Base-by-base conservation (phyloP, 2,797 vertebrate genomes). In the Acipenser transmontanus region DNA sequence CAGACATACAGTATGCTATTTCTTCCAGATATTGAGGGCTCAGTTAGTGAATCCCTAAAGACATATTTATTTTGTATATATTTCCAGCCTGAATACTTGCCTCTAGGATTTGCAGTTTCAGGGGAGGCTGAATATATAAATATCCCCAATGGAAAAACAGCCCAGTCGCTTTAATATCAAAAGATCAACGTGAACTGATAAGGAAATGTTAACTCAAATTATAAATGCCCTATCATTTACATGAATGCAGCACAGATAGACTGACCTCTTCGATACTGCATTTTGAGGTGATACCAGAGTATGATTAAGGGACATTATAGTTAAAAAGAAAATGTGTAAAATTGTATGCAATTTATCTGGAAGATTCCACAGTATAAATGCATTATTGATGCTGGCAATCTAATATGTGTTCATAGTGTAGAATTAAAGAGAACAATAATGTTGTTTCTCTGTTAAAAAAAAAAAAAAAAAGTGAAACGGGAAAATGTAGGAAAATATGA, bases 381-480 rank as follows among this genome's bases (percentile, higher is more conserved):
- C 12, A 57, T 57, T 57, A 57, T n/a, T 57, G 54, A 57, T 57
- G 54, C 54, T 57, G 6, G 11, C 13, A 57, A 57, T 57, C 54
- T 57, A 11, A 57, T 57, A 57, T 57, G 14, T 11, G 12, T 57
- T 13, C 54, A 13, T 34, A 4, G 34, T 34, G 34, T 34, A 34
- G 34, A 34, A 34, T 34, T 3, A 34, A 34, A 34, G 2, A 3
- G 34, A 34, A 34, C 34, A 34, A 0, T 34, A 34, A 34, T 34
- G 34, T 34, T 34, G 34, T 34, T 34, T 34, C 34, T 34, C 34
- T 34, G 34, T 34, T 17, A 17, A 1, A 34, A 34, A 34, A 34
- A 34, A 34, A 34, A 34, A 34, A 34, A 34, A 34, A 34, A 34
- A 34, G 34, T 34, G 34, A 34, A 34, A 34, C 4, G 34, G 34